Base-by-base conservation (phyloP, 2,888 invertebrate species). In the Frankliniella fusca region DNA sequence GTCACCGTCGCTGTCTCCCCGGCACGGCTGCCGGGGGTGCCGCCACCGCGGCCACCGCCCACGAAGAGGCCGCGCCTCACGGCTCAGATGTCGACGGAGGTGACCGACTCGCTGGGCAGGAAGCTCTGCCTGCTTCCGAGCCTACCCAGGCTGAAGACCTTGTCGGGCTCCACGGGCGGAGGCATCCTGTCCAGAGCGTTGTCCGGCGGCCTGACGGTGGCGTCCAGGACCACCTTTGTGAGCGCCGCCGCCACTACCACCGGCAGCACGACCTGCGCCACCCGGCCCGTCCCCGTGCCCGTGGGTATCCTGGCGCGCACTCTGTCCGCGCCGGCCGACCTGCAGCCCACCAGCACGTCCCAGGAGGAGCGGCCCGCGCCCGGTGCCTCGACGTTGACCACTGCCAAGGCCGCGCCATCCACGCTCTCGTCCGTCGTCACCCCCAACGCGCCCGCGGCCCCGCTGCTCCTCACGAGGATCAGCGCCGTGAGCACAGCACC, bases 71-170 rank as follows among this genome's bases (percentile, higher is more conserved):
- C 70, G 23, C 70, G 70, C 70, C 27, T 76, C 23, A 23, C 54
- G 15, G 54, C 54, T 11, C 54, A 54, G 15, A 38, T 61, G 61
- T 61, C 61, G 15, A 61, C 61, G 61, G 70, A 76, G 12, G 70
- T 76, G 70, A 76, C 70, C 23, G 70, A 76, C 70, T n/a, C 70
- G 27, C 70, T 76, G n/a, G 70, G 70, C n/a, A 23, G 70, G 27
- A 76, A 76, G 70, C n/a, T 23, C 0, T 76, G 70, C 70, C 27
- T 76, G 23, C 70, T 76, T 27, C 70, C 70, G 12, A 76, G 70
- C 27, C 12, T 76, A 0, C 70, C 70, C 23, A 76, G 27, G 54
- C 54, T 54, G 27, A 76, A n/a, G 70, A 23, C 70, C 11, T 76
- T 0, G 70, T 38, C 38, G 38, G 38, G 15, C 61, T 18, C 61